Conservation (phyloP, 2,797 vertebrate genomes). For the Clamator glandarius region DNA sequence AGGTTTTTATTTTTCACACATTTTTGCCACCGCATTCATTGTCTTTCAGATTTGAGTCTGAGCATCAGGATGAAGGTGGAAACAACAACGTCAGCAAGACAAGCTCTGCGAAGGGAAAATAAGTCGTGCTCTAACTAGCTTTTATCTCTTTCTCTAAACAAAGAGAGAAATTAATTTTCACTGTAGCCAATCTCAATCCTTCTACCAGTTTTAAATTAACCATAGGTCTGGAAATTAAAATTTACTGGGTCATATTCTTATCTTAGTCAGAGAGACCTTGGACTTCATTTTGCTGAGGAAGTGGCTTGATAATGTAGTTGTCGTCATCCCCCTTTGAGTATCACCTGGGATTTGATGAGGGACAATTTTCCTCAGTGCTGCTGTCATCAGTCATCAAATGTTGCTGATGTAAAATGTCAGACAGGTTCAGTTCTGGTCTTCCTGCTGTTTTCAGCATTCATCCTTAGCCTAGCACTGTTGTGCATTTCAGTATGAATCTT, state of each 20-base stretch:
- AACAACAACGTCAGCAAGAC: neutral
- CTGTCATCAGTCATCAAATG: slow-evolving; percentile 23
- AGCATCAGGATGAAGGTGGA: neutral
- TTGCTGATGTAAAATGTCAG: neutral
- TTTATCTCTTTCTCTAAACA: neutral
- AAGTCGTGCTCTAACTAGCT: neutral
- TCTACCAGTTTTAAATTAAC: neutral
- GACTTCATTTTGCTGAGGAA: neutral
- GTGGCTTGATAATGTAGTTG: neutral
- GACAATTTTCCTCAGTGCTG: neutral
- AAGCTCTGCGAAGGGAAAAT: neutral
- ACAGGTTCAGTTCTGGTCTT: neutral
- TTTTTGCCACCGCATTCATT: neutral
- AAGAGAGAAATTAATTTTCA: neutral
- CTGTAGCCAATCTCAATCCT: neutral
- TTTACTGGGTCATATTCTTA: neutral
- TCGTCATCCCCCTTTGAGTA: neutral
- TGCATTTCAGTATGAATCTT: neutral
- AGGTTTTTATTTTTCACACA: neutral
- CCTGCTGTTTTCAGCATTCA: neutral
- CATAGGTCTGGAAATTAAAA: slow-evolving; percentile 11
- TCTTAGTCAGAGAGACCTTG: neutral
- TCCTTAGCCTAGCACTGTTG: neutral
- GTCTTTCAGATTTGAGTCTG: neutral
- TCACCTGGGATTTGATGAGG: slow-evolving; percentile 12